phyloP scores from a whole-genome alignment of 2,888 invertebrate species.

The Furcula furcula region DNA sequence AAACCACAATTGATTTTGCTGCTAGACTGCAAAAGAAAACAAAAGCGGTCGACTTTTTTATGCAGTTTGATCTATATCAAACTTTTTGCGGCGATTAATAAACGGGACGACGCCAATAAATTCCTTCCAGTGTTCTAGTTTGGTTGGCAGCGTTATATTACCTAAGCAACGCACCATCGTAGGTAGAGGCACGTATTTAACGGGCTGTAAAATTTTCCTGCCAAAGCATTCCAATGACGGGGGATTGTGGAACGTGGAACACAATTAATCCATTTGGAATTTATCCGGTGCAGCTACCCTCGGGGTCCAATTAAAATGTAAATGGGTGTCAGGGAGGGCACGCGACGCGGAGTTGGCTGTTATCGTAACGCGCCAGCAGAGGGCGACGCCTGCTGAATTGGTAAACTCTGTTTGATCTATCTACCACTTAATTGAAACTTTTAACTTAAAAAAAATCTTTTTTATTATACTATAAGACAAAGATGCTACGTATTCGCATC shows the following conservation, averaged over 20 bases:
- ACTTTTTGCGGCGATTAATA: no score
- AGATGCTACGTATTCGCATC: no score
- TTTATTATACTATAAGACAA: background rate
- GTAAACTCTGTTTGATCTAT: background rate
- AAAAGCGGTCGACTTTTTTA: no score
- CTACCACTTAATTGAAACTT: conserved; percentile 9
- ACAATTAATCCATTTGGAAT: conserved; percentile 60
- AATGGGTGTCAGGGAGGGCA: conserved; percentile 40
- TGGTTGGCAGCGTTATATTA: no score
- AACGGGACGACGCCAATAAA: no score
- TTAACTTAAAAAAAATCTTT: background rate
- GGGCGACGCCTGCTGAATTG: conserved; percentile 11
- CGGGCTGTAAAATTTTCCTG: no score
- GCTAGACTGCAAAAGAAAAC: no score
- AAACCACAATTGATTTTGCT: no score
- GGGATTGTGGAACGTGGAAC: conserved; percentile 31
- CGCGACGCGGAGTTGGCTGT: conserved; percentile 17
- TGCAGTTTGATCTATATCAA: no score
- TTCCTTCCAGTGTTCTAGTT: no score
- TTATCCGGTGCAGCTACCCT: conserved; percentile 59
- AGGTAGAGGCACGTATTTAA: no score
- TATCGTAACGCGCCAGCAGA: conserved; percentile 27
- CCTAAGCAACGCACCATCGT: no score
- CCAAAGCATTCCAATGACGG: conserved; percentile 12
- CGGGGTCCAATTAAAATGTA: conserved; percentile 69